phyloP scores from a whole-genome alignment of 2,113 vertebrate species.

The Bos taurus region ARS-UCD2.0 NC_037343.1:4567501-4568000 shows the following conservation, averaged over 20 bases:
- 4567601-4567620: not conserved
- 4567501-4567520: not conserved
- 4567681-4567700: not conserved
- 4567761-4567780: not conserved
- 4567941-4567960: not conserved
- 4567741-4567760: slow-evolving; percentile 32
- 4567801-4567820: not conserved
- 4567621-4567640: not conserved
- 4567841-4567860: not conserved
- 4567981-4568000: not conserved
- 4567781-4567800: not conserved
- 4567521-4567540: not conserved
- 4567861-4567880: not conserved
- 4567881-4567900: not conserved
- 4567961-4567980: not conserved
- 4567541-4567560: slow-evolving; percentile 25
- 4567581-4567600: not conserved
- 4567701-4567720: slow-evolving; percentile 16
- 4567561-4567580: not conserved
- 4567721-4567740: slow-evolving; percentile 46
- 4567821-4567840: not conserved
- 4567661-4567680: not conserved
- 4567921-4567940: no score
- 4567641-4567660: not conserved
- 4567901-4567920: not conserved